phyloP scores from a whole-genome alignment of 2,113 vertebrate genomes.

The Nothobranchius kuhntae region DNA sequence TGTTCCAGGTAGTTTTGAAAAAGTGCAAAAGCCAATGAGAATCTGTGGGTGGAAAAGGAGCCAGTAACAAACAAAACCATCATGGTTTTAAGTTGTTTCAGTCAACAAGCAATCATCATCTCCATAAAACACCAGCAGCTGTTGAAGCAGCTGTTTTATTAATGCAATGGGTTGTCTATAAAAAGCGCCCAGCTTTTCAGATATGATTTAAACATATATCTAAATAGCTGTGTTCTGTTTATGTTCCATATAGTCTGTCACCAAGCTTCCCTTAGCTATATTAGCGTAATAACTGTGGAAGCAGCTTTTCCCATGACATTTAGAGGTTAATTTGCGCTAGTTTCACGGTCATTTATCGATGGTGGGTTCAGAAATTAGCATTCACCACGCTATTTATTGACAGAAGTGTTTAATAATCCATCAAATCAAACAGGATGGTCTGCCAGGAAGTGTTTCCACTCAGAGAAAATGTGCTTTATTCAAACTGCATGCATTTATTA shows the following conservation, averaged over 20 bases:
- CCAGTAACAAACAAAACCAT: background rate
- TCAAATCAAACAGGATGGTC: conserved; percentile 74
- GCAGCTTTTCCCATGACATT: conserved; percentile 81
- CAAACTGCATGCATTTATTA: conserved; percentile 12
- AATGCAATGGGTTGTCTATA: background rate
- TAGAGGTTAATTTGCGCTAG: conserved; percentile 82
- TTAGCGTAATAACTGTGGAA: conserved; percentile 68
- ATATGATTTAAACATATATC: conserved; percentile 5
- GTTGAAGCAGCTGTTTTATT: conserved; percentile 1
- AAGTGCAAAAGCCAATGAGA: too few species aligned
- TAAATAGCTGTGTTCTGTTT: background rate
- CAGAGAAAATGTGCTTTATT: conserved; percentile 19
- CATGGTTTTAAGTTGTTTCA: background rate
- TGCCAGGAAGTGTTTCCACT: conserved; percentile 37
- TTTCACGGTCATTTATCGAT: conserved; percentile 82
- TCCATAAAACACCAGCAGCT: background rate
- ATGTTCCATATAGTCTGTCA: conserved; percentile 3
- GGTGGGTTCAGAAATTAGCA: conserved; percentile 77
- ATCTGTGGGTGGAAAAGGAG: background rate
- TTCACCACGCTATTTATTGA: conserved; percentile 83
- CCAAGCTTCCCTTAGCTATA: conserved; percentile 51
- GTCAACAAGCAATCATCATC: background rate
- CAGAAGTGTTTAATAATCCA: conserved; percentile 82
- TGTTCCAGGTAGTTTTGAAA: too few species aligned
- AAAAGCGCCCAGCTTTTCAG: background rate